Conservation (phyloP, 2,888 invertebrate species). For the Melieria omissa region DNA sequence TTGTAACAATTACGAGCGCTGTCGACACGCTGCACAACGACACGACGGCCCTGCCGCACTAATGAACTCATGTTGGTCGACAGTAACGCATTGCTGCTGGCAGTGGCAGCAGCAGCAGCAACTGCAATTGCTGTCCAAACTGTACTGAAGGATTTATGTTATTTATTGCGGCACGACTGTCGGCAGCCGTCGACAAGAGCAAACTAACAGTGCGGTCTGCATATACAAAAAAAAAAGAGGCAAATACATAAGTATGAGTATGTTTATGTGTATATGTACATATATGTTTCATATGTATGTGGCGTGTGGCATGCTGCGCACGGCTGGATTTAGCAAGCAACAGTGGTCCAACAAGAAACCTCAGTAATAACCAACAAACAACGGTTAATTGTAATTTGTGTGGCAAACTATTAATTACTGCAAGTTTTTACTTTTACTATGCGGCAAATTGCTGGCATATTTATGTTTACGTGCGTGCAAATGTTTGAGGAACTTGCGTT, state of each 20-base stretch:
- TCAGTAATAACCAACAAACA: background rate
- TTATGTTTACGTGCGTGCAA: background rate
- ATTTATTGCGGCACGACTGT: background rate
- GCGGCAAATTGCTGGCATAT: constrained; percentile 6
- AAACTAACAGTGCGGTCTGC: background rate
- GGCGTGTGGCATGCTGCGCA: constrained; percentile 42
- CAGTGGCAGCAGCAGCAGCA: background rate
- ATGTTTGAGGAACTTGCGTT: too few relatives aligned
- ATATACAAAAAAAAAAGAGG: too few relatives aligned
- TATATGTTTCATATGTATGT: background rate
- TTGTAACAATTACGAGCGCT: background rate
- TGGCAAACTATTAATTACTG: constrained; percentile 31
- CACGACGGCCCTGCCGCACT: background rate
- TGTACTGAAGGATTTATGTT: constrained; percentile 1
- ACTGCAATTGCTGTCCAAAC: background rate
- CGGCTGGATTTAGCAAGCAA: background rate
- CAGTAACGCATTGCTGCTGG: background rate
- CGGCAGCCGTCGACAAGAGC: background rate
- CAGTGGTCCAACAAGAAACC: background rate
- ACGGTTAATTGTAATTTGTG: constrained; percentile 34
- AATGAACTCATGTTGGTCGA: constrained; percentile 25
- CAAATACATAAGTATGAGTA: constrained; percentile 27
- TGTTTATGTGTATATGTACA: too few relatives aligned
- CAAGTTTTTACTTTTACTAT: constrained; percentile 16
- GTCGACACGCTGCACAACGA: background rate